Percentiles rank a stretch among this genome's conserved stretches.
phyloP scores from a whole-genome alignment of 2,888 invertebrate genomes.

The Eumacrocentrus americanus region DNA sequence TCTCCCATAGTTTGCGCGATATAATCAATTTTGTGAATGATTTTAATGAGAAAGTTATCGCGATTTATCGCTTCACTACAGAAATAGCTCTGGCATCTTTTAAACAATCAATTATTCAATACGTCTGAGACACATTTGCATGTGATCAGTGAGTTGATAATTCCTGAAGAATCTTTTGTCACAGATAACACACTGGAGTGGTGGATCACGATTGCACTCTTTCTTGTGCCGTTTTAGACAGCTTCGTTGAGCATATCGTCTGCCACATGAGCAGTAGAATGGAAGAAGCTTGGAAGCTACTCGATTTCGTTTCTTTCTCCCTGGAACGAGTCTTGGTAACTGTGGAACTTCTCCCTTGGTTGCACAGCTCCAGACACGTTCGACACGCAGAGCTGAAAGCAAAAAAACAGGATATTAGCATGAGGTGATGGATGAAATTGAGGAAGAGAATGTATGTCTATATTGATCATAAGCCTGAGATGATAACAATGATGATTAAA shows the following conservation, averaged over 20 bases:
- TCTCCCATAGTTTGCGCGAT: too few species aligned
- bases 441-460: neutral
- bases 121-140: neutral
- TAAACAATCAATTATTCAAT: neutral
- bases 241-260: constrained; percentile 8
- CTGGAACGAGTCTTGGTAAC: neutral
- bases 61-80: too few species aligned
- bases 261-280: constrained; percentile 9
- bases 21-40: too few species aligned
- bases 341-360: neutral
- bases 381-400: constrained; percentile 7
- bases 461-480: neutral
- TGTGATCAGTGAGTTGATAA: constrained; percentile 11
- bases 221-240: constrained; percentile 3
- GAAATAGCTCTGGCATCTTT: too few species aligned
- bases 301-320: neutral
- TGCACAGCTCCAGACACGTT: constrained; percentile 1
- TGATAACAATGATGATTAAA: too few species aligned
- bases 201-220: constrained; percentile 7
- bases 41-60: too few species aligned
- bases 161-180: constrained; percentile 9
- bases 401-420: too few species aligned
- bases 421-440: too few species aligned
- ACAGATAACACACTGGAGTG: constrained; percentile 9
- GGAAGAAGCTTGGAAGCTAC: too few species aligned